phyloP scores from a whole-genome alignment of 2,888 invertebrate genomes.

The Rhagonycha lutea region DNA sequence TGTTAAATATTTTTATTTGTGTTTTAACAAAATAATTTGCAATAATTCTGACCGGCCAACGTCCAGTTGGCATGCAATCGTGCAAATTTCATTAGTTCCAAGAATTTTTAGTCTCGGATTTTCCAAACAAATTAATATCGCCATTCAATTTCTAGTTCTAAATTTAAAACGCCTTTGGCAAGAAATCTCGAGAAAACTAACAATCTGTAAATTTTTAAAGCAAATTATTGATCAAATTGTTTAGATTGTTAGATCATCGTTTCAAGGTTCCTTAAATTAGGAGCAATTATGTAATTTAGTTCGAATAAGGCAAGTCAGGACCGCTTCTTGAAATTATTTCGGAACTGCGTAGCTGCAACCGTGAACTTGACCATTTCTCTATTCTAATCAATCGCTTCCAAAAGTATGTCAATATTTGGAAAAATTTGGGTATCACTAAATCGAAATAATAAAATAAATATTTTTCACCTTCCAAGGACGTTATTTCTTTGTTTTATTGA shows the following conservation, averaged over 20 bases:
- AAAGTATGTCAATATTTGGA: no score
- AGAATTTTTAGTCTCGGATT: neutral
- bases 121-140: neutral
- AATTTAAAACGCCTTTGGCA: neutral
- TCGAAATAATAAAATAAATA: no score
- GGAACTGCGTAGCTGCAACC: neutral
- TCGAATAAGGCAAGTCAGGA: neutral
- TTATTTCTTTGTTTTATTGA: neutral
- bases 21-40: no score
- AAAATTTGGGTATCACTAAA: no score
- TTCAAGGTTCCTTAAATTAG: neutral
- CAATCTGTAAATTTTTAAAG: neutral
- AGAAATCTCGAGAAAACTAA: neutral
- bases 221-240: neutral
- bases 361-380: no score
- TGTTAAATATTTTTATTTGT: neutral
- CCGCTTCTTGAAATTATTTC: neutral
- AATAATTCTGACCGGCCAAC: neutral
- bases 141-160: neutral
- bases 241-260: neutral
- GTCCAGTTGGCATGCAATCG: neutral
- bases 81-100: neutral
- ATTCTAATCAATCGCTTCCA: no score
- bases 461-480: no score
- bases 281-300: neutral